Percentiles rank a stretch among this genome's conserved stretches.
Evolutionary conservation across 2,797 vertebrate genomes (phyloP).

Genomic region (Carduelis carduelis): DNA sequence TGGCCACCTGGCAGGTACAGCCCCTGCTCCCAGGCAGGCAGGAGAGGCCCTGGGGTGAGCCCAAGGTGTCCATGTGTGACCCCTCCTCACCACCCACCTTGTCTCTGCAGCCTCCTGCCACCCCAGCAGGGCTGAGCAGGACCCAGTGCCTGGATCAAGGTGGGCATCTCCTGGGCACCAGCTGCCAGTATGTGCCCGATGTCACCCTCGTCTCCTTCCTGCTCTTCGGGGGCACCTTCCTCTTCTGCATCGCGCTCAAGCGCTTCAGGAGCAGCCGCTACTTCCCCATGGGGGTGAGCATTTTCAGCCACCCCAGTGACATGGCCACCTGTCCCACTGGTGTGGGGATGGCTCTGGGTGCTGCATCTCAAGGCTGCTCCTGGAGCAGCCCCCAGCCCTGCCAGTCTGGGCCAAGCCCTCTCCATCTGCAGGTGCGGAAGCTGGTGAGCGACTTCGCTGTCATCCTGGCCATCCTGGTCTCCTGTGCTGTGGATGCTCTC

Average conservation of each 20-base stretch:
- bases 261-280: constrained; percentile 72
- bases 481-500: constrained; percentile 67
- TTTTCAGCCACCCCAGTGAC: background rate
- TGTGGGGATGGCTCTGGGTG: background rate
- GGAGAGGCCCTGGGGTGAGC: background rate
- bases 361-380: background rate
- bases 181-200: constrained; percentile 74
- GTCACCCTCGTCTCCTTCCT: constrained; percentile 76
- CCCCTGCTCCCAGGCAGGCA: background rate
- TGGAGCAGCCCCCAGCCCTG: background rate
- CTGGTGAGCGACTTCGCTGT: constrained; percentile 76
- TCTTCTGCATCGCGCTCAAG: constrained; percentile 67
- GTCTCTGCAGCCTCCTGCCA: background rate
- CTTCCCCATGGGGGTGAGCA: constrained; percentile 73
- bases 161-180: constrained; percentile 70
- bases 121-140: constrained; percentile 44
- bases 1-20: background rate
- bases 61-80: fast-evolving
- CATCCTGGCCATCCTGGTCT: constrained; percentile 75
- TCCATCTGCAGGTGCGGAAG: constrained; percentile 69
- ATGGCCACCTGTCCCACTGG: fast-evolving
- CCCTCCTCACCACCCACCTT: fast-evolving
- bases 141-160: constrained; percentile 64
- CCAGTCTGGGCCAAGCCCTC: background rate
- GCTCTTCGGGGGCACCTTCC: constrained; percentile 75